phyloP scores from a whole-genome alignment of 92 coral and sea anemone species.

The Diadumene lineata region DNA sequence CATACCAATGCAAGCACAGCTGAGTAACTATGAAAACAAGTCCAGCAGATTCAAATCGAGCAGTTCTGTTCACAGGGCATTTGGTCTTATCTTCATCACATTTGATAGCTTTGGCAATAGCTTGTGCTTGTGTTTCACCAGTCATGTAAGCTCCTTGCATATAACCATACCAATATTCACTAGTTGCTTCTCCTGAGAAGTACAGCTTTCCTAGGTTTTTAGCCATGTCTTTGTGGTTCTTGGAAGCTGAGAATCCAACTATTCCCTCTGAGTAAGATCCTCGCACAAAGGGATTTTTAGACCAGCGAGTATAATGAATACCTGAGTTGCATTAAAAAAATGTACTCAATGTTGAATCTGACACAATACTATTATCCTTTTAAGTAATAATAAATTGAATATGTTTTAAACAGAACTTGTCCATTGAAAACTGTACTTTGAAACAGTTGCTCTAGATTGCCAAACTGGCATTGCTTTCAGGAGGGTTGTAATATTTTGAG shows the following conservation, averaged over 20 bases:
- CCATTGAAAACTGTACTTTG: no score
- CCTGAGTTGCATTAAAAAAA: conserved; percentile 3
- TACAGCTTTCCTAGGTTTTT: conserved; percentile 9
- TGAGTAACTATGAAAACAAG: neutral
- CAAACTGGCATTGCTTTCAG: no score
- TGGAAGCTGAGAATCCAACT: neutral
- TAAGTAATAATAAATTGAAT: no score
- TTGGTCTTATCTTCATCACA: neutral
- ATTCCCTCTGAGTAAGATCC: conserved; percentile 18
- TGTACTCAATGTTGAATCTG: neutral
- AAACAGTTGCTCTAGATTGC: no score
- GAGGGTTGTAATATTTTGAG: no score
- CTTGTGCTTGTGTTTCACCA: conserved; percentile 6
- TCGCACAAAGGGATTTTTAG: conserved; percentile 11
- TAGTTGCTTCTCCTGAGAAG: conserved; percentile 20
- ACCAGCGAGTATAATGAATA: conserved; percentile 10
- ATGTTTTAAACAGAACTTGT: no score
- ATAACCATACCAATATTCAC: conserved; percentile 1
- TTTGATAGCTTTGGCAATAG: conserved; percentile 9
- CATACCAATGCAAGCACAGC: neutral
- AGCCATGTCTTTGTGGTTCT: neutral
- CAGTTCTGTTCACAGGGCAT: neutral
- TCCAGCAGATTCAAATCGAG: neutral
- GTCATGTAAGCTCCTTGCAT: conserved; percentile 16
- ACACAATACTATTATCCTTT: no score